Base-by-base conservation (phyloP, 1,140 invertebrate genomes). In the Elysia chlorotica region DNA sequence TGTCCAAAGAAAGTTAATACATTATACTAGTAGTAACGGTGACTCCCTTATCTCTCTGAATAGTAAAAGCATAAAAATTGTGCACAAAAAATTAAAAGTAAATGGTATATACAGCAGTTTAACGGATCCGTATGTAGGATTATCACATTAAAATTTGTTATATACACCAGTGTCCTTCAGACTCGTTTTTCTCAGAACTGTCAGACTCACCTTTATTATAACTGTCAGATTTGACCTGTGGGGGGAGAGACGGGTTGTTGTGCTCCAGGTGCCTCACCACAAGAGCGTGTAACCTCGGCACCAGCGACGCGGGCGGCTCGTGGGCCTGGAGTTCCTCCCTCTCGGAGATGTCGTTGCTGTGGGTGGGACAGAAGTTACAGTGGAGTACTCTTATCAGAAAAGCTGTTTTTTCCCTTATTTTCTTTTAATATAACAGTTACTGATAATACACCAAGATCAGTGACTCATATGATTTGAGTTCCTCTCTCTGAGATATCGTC, bases 201-300 rank as follows among this genome's bases (percentile, higher is more conserved):
- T n/a, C n/a, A n/a, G n/a, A n/a, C n/a, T 48, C 62, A 71, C 68
- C 68, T 61, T 2, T 2, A 19, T 71, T 71, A 30, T 71, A 71
- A 35, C n/a, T 38, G 1, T 71, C 68, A 38, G 38, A 25, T 31
- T 23, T 5, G 2, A 61, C 41, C 59, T 61, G 28, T 23, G 70
- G 56, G 17, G 77, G 74, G n/a, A 90, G 71, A 33, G 92, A 83
- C 17, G 93, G 93, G 88, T 94, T 94, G 74, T 89, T 90, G 86
- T 94, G 92, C 0, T 86, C 73, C 65, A 94, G 78, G 73, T 88
- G 89, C 83, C 90, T 89, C 14, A 90, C 89, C 67, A 88, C 78
- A 23, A 96, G 89, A 28, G 92, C 94, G 88, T 97, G 95, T 36
- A 97, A 83, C 66, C 94, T 88, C 0, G 95, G 95, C 41, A 96